These are phyloP conservation scores for Tragelaphus oryx DNA, from an alignment of 2,797 vertebrate genomes.

Conservation along the genomic window DNA sequence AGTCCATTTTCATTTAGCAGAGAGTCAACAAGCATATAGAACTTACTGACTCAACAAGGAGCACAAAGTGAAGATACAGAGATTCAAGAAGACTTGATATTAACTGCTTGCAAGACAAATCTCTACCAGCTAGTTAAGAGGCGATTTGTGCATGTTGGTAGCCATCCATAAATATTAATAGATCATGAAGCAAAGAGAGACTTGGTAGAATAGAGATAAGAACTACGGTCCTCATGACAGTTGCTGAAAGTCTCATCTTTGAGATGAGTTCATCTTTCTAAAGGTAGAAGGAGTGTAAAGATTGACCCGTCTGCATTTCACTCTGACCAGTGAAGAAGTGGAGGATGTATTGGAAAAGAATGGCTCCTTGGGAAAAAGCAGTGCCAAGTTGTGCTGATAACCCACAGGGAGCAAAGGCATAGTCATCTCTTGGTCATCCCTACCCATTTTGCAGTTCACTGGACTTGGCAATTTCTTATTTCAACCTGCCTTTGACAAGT, in stretches of 20 bases:
- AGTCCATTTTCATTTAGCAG: constrained; percentile 8
- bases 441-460: neutral
- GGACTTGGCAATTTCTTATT: neutral
- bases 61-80: neutral
- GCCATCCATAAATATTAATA: neutral
- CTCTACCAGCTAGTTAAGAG: neutral
- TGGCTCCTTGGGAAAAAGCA: neutral
- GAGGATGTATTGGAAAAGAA: neutral
- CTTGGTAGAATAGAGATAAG: neutral
- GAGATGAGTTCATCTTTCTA: neutral
- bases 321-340: neutral
- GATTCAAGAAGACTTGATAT: neutral
- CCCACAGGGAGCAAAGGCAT: neutral
- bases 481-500: neutral
- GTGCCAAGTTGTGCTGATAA: neutral
- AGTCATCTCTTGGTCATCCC: neutral
- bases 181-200: neutral
- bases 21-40: neutral
- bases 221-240: neutral
- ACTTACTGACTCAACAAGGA: neutral
- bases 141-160: neutral
- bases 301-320: neutral
- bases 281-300: neutral
- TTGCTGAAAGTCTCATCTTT: neutral
- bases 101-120: constrained; percentile 6